Evolutionary conservation across 2,888 invertebrate genomes (phyloP), one percentile per base, ranked within the genome.

Genomic region (Galeopsomyia nigrocyanea): DNA sequence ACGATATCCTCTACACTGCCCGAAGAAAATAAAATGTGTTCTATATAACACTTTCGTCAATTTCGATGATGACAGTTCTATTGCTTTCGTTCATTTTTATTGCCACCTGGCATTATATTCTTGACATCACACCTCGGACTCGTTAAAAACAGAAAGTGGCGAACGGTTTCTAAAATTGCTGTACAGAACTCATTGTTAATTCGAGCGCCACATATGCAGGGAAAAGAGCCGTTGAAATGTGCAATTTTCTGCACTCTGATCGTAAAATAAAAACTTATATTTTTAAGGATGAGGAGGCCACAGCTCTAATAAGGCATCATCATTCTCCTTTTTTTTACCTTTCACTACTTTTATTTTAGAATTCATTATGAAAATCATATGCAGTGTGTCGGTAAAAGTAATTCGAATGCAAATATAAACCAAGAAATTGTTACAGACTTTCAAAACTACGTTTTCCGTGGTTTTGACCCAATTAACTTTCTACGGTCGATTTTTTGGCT

Each of bases 241-340:
- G 49, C 49, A 57, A 66, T 57, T 66, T 66, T 66, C 31, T 16
- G 19, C 49, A 49, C 19, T 50, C 17, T 50, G 56, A 50, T 57
- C 57, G 66, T 66, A 57, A 57, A 66, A 47, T 31, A 31, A 66
- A 57, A 66, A 57, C 49, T 57, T 49, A 57, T 66, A n/a, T 49
- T 66, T 57, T 39, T 16, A 57, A 31, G 39, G 0, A 47, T 16
- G 50, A 66, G 13, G 39, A 39, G 39, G 39, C 10, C 39, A 39
- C 39, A 1, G 13, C 7, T 39, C 39, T 39, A 39, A 39, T 13
- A 13, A 39, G 10, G 13, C 13, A 39, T 7, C 1, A 39, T 39
- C 5, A 13, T 39, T 39, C 10, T 26, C 5, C 2, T 26, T 10
- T 57, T 57, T 57, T 31, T 17, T 14, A 49, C 49, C 66, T 66